Base-by-base conservation (phyloP, 2,113 vertebrate genomes). In the Scalopus aquaticus region DNA sequence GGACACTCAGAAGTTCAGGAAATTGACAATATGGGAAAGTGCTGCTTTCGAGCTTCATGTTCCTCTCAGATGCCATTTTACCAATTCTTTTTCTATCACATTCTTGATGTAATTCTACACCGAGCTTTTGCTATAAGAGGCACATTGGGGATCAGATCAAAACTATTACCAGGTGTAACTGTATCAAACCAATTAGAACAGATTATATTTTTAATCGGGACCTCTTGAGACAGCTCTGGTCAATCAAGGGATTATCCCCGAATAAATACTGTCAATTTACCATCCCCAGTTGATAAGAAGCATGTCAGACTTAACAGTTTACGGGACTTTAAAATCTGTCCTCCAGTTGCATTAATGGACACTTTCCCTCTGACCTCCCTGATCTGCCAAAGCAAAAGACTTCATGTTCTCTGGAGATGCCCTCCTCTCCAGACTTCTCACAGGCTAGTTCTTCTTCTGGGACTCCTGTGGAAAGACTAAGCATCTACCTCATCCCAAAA, bases 21-120 rank as follows among this genome's bases (percentile, higher is more conserved):
- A 79, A 42, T 42, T 44, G 58, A 9, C 26, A 39, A 6, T 70
- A 19, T 49, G 17, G 54, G 17, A 44, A 88, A 62, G 44, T 0
- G 2, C 60, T 35, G 24, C 26, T 26, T 70, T 90, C 12, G 10
- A 54, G 51, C 32, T 65, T 76, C 7, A 0, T 10, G 20, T 30
- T 32, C 69, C 77, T 81, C 67, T 79, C 73, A 65, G 93, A 86
- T 62, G 30, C 49, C 39, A 67, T 67, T 28, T 90, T 62, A 28
- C 39, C 28, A 37, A 54, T 49, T 81, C 35, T 37, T 58, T 88
- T 44, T 11, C 7, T 28, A 11, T 82, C 22, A 49, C 37, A 60
- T 82, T 65, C 42, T 82, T 54, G 46, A 73, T 80, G 26, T 89
- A 64, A 92, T 90, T 79, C 30, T 54, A 35, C 78, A 49, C 9